Conservation (phyloP, 2,888 invertebrate genomes). For the Tenthredo amoena region DNA sequence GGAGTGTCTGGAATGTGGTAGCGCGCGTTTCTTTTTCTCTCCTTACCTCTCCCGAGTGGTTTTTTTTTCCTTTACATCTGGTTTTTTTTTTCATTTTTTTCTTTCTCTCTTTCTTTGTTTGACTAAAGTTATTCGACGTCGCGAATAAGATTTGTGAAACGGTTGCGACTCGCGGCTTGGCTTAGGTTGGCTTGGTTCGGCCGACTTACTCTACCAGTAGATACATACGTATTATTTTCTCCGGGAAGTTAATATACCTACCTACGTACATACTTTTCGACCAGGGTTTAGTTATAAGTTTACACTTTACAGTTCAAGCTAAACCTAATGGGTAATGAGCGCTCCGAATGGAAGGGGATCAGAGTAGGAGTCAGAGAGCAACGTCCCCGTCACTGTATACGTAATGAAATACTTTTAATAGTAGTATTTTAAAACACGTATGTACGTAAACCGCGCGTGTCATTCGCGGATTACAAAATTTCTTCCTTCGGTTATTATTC, state of each 20-base stretch:
- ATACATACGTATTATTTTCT: not conserved
- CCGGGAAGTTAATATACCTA: slow-evolving; percentile 7
- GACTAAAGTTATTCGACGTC: slow-evolving; percentile 30
- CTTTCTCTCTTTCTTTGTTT: slow-evolving; percentile 30
- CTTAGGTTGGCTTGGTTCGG: not conserved
- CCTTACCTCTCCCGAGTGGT: slow-evolving; percentile 55
- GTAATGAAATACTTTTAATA: slow-evolving; percentile 47
- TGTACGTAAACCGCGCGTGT: not conserved
- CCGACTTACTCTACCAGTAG: slow-evolving; percentile 31
- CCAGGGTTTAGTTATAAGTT: slow-evolving; percentile 16
- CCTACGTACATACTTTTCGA: not conserved
- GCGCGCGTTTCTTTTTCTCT: slow-evolving; percentile 63
- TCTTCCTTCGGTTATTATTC: not conserved
- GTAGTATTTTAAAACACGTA: slow-evolving; percentile 23
- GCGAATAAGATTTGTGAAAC: slow-evolving; percentile 42
- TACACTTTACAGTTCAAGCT: slow-evolving; percentile 12
- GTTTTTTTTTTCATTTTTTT: not conserved
- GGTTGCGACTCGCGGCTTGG: not conserved
- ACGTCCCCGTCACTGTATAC: slow-evolving; percentile 42
- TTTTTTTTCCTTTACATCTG: slow-evolving; percentile 1
- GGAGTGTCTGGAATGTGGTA: slow-evolving; percentile 74
- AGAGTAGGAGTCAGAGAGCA: slow-evolving; percentile 49
- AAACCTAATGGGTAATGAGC: slow-evolving; percentile 44
- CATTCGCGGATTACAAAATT: not conserved
- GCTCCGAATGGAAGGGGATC: slow-evolving; percentile 40